These are phyloP conservation scores for Dolomedes plantarius DNA, from an alignment of 2,888 invertebrate genomes.

Conservation along the genomic window DNA sequence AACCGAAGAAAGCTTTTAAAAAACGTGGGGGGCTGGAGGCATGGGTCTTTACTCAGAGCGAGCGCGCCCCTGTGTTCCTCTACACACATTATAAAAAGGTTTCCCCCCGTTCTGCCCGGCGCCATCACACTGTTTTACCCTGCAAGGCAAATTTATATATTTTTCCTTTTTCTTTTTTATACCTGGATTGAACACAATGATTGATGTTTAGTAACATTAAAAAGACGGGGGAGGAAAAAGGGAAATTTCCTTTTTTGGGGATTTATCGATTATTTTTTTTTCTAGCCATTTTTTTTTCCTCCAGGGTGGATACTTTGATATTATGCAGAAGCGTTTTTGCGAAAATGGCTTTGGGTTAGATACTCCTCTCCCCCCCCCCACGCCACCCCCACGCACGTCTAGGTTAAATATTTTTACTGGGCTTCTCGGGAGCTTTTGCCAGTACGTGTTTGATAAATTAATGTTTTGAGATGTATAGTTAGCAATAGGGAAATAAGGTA, in stretches of 20 bases:
- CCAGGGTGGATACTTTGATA: conserved; percentile 66
- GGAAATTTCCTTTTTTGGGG: conserved; percentile 55
- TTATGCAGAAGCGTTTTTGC: conserved; percentile 68
- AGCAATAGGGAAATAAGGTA: background rate
- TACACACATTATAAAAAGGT: conserved; percentile 59
- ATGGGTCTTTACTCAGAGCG: background rate
- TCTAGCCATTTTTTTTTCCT: conserved; percentile 28
- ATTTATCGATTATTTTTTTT: conserved; percentile 65
- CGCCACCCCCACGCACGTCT: conserved; percentile 14
- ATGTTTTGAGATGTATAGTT: conserved; percentile 21
- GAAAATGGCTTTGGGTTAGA: conserved; percentile 65
- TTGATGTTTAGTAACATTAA: conserved; percentile 71
- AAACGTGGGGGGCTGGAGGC: conserved; percentile 4
- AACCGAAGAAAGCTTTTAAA: conserved; percentile 66
- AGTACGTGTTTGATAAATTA: conserved; percentile 42
- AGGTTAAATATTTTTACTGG: conserved; percentile 70
- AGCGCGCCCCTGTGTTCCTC: conserved; percentile 10
- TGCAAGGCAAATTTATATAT: conserved; percentile 65
- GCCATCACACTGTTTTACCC: conserved; percentile 32
- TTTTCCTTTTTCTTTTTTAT: conserved; percentile 36
- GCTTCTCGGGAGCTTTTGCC: conserved; percentile 8
- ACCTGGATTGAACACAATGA: conserved; percentile 71
- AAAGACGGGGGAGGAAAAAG: conserved; percentile 48
- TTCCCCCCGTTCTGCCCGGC: conserved; percentile 31
- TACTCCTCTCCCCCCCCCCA: background rate